A percentile compares a stretch with the other conserved stretches of the same genome.
These are phyloP conservation scores for Habrosyne pyritoides DNA, from an alignment of 2,888 invertebrate species.

Conservation along the genomic window DNA sequence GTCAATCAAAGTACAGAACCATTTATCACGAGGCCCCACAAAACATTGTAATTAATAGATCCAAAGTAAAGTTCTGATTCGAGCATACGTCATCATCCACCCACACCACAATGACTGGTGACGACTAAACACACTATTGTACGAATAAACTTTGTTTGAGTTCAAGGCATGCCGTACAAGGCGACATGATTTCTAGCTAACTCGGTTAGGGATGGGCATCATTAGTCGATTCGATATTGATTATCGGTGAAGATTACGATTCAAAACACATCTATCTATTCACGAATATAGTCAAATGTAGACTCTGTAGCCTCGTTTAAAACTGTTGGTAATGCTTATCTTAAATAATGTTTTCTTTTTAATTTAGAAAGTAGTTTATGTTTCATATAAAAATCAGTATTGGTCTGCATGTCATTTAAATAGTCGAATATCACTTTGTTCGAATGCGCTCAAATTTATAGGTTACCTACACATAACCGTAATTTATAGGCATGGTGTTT, in stretches of 20 bases:
- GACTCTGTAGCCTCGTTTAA: too few species aligned
- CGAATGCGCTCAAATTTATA: too few species aligned
- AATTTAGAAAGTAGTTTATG: too few species aligned
- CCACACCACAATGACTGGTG: slow-evolving; percentile 6
- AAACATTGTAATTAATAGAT: slow-evolving; percentile 40
- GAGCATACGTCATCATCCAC: slow-evolving; percentile 27
- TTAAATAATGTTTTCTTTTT: too few species aligned
- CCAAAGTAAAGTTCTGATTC: slow-evolving; percentile 35
- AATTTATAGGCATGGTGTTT: too few species aligned
- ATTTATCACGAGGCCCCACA: slow-evolving; percentile 36
- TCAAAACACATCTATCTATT: neutral
- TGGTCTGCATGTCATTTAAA: too few species aligned
- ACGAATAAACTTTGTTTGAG: neutral
- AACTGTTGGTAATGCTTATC: too few species aligned
- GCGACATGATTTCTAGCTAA: neutral
- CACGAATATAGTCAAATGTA: too few species aligned
- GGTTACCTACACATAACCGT: too few species aligned
- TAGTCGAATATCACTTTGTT: too few species aligned
- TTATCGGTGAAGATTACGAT: neutral
- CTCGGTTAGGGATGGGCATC: neutral
- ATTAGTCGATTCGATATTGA: neutral
- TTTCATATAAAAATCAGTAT: too few species aligned
- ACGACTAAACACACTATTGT: slow-evolving; percentile 1
- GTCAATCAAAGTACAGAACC: slow-evolving; percentile 38
- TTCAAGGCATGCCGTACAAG: neutral